These are phyloP conservation scores for Phymatocera aterrima DNA, from an alignment of 2,888 invertebrate genomes.

Conservation along the genomic window DNA sequence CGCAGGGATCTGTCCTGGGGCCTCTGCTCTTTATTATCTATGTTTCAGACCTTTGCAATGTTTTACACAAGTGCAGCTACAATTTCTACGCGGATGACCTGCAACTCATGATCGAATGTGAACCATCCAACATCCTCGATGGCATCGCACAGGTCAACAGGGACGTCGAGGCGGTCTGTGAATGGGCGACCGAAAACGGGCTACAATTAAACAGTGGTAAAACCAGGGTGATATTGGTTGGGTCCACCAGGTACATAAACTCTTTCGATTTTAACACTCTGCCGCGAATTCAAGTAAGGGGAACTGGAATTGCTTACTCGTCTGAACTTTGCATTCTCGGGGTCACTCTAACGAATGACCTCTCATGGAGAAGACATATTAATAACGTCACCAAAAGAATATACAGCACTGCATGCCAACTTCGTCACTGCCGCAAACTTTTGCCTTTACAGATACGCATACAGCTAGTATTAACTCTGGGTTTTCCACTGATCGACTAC, in stretches of 20 bases:
- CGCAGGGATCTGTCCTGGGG: not conserved
- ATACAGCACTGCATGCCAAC: not conserved
- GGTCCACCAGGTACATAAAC: not conserved
- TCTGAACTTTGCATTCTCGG: not conserved
- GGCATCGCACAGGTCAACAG: not conserved
- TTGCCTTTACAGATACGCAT: not conserved
- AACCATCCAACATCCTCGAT: not conserved
- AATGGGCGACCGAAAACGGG: not conserved
- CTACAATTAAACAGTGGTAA: not conserved
- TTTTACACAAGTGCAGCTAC: not conserved
- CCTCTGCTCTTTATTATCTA: not conserved
- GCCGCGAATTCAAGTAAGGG: not conserved
- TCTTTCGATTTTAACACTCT: not conserved
- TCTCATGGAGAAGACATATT: not conserved
- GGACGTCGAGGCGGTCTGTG: not conserved
- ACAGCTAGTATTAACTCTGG: not conserved
- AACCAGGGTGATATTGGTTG: not conserved
- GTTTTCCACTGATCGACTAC: not conserved
- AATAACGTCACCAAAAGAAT: not conserved
- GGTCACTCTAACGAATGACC: not conserved
- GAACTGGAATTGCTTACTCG: not conserved
- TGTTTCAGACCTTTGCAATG: not conserved
- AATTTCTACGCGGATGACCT: not conserved
- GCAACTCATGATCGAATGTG: not conserved
- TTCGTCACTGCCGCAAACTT: not conserved